Conservation (phyloP, 2,113 vertebrate species). For the Eurypyga helias region DNA sequence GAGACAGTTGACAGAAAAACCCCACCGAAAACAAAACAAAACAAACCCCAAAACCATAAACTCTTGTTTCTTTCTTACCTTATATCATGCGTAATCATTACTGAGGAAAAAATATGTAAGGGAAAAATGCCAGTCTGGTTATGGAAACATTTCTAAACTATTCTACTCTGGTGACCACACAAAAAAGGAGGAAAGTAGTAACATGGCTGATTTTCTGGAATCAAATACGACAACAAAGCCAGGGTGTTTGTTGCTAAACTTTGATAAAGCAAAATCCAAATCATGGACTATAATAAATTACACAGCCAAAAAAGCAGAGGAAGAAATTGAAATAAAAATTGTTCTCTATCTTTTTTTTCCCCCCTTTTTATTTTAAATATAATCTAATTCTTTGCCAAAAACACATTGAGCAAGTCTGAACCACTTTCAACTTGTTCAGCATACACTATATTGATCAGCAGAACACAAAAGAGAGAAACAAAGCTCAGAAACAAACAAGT, state of each 20-base stretch:
- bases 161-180: neutral
- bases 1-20: neutral
- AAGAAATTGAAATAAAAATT: neutral
- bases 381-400: neutral
- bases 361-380: neutral
- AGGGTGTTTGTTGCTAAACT: neutral
- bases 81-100: neutral
- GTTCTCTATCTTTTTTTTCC: neutral
- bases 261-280: neutral
- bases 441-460: neutral
- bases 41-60: neutral
- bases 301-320: neutral
- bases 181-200: neutral
- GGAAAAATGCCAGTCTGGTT: neutral
- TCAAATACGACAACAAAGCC: neutral
- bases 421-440: neutral
- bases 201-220: neutral
- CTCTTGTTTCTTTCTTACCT: neutral
- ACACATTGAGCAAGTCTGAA: neutral
- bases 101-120: neutral
- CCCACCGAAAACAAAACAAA: neutral
- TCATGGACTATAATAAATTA: neutral
- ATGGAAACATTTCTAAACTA: neutral
- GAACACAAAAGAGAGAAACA: neutral
- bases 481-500: neutral